Percentiles rank a stretch among this genome's conserved stretches.
phyloP scores from a whole-genome alignment of 2,113 vertebrate genomes.

The Nothocercus nigrocapillus region DNA sequence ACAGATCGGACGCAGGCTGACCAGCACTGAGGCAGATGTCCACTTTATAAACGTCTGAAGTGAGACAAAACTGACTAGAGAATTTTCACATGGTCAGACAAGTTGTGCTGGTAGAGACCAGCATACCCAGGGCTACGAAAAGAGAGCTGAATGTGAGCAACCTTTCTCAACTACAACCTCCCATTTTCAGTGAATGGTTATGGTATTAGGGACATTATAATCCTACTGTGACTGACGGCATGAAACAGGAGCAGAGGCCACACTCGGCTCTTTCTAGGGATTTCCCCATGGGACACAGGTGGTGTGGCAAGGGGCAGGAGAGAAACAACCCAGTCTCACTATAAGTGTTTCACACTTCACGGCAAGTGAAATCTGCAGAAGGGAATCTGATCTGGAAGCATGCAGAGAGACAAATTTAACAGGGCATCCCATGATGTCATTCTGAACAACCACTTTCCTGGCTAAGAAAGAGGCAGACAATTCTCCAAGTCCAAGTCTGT shows the following conservation, averaged over 20 bases:
- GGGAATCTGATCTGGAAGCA: neutral
- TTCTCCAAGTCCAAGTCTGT: neutral
- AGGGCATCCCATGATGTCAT: neutral
- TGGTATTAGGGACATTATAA: neutral
- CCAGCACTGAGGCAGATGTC: neutral
- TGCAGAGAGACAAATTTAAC: neutral
- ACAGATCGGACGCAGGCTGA: neutral
- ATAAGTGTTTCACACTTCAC: neutral
- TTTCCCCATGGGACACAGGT: neutral
- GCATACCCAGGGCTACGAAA: neutral
- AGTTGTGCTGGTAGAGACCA: no score
- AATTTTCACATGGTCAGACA: neutral
- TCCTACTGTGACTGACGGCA: neutral
- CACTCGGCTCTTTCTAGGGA: neutral
- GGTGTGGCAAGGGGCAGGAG: rapidly evolving
- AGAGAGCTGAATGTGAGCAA: neutral
- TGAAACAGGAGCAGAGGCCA: neutral
- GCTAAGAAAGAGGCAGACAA: neutral
- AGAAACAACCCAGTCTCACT: neutral
- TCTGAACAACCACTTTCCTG: neutral
- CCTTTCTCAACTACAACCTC: neutral
- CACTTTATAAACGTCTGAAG: neutral
- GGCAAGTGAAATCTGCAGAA: neutral
- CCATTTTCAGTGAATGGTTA: neutral
- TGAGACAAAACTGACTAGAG: neutral